Evolutionary conservation across 1,140 invertebrate species (phyloP).

Genomic region (Bilobella aurantiaca): DNA sequence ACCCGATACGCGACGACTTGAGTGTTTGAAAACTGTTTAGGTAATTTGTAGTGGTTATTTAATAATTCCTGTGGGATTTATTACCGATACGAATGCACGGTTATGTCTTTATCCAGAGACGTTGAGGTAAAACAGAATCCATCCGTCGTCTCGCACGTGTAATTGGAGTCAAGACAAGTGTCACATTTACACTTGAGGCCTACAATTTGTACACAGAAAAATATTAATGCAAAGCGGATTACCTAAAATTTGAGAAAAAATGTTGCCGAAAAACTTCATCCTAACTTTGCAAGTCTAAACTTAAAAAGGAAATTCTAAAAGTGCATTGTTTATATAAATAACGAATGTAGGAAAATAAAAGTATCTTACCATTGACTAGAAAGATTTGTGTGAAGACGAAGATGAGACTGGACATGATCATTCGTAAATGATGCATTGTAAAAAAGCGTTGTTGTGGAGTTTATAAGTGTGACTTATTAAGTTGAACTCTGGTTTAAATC

Average conservation of each 20-base stretch:
- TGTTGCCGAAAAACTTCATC: too few species aligned
- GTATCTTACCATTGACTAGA: conserved; percentile 17
- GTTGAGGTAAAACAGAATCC: conserved; percentile 75
- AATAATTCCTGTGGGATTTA: neutral
- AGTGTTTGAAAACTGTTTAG: too few species aligned
- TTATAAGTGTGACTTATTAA: neutral
- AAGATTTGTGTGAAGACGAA: conserved; percentile 6
- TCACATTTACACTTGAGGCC: conserved; percentile 65
- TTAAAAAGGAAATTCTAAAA: too few species aligned
- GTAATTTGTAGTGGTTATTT: too few species aligned
- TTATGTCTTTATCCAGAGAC: conserved; percentile 47
- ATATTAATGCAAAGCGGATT: neutral
- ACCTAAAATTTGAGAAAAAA: too few species aligned
- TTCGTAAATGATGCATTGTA: conserved; percentile 1
- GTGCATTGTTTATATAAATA: too few species aligned
- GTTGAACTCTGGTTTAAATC: too few species aligned
- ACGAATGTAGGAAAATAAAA: neutral
- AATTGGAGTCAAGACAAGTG: conserved; percentile 61
- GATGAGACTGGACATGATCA: conserved; percentile 1
- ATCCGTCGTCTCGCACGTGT: conserved; percentile 76
- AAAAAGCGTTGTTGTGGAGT: neutral
- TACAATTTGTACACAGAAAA: conserved; percentile 38
- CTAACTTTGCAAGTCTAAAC: too few species aligned
- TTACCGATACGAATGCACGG: neutral
- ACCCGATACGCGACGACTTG: too few species aligned